Conservation (phyloP, 2,797 vertebrate species). For the Manis javanica region DNA sequence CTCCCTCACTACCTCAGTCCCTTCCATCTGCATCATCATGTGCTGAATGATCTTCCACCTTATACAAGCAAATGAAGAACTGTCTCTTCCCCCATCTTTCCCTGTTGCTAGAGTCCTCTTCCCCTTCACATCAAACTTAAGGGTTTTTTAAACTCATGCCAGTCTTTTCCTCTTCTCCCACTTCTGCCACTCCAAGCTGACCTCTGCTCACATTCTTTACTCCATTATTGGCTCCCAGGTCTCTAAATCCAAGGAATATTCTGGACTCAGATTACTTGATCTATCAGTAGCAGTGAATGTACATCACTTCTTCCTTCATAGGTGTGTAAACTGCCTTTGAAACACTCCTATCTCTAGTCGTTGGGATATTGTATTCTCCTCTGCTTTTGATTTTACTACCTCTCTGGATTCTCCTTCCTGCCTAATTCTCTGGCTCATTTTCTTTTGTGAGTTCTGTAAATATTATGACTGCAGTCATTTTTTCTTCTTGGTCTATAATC, state of each 20-base stretch:
- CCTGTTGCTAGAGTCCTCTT: not conserved
- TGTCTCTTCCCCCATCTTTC: not conserved
- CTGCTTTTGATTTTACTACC: not conserved
- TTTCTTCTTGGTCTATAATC: not conserved
- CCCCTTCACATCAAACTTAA: not conserved
- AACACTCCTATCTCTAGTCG: not conserved
- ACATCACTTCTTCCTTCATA: not conserved
- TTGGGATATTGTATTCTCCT: not conserved
- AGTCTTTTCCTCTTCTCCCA: not conserved
- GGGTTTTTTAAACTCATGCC: not conserved
- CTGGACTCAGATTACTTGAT: not conserved
- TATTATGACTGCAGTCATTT: not conserved
- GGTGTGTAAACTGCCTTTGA: not conserved
- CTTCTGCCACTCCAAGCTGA: not conserved
- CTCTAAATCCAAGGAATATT: not conserved
- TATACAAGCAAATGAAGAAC: not conserved
- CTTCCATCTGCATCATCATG: not conserved
- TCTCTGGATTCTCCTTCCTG: not conserved
- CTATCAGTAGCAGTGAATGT: not conserved
- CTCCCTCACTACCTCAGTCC: not conserved
- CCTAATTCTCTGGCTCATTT: not conserved
- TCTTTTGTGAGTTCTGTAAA: not conserved
- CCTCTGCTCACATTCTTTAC: not conserved
- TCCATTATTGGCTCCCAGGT: not conserved
- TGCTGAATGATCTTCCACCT: not conserved